Conservation (phyloP, 2,797 vertebrate genomes). For the Potorous gilbertii region DNA sequence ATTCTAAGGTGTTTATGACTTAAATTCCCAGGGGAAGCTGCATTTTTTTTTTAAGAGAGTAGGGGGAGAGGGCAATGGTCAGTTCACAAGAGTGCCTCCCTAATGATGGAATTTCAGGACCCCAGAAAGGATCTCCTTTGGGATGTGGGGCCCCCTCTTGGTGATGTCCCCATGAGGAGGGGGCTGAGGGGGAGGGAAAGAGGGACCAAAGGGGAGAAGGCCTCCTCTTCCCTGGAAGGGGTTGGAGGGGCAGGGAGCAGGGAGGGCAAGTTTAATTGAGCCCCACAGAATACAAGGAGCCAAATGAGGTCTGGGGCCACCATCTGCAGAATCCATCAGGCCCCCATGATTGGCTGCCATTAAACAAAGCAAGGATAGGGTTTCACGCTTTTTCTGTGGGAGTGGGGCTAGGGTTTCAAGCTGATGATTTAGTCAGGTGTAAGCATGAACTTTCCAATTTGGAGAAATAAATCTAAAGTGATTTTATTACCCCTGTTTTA, state of each 20-base stretch:
- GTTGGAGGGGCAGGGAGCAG: slow-evolving; percentile 49
- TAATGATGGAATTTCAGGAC: neutral
- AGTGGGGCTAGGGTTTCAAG: slow-evolving; percentile 96
- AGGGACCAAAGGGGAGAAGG: neutral
- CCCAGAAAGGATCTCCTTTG: neutral
- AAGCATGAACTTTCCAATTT: slow-evolving; percentile 99
- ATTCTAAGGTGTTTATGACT: neutral
- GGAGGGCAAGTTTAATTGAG: slow-evolving; percentile 86
- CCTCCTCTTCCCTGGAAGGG: neutral
- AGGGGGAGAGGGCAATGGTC: neutral
- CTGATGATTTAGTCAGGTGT: slow-evolving; percentile 99
- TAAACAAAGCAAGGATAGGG: slow-evolving; percentile 96
- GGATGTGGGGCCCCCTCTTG: neutral
- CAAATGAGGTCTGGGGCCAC: slow-evolving; percentile 84
- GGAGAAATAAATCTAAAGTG: slow-evolving; percentile 99
- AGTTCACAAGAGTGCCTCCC: neutral
- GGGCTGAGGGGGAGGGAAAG: neutral
- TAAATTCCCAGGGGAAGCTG: neutral
- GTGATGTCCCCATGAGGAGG: neutral
- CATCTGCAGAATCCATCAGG: slow-evolving; percentile 99
- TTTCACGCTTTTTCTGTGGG: slow-evolving; percentile 97
- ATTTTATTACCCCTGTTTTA: slow-evolving; percentile 97
- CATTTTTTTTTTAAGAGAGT: neutral
- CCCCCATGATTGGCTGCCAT: slow-evolving; percentile 91
- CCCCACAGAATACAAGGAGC: slow-evolving; percentile 84